phyloP scores from a whole-genome alignment of 2,113 vertebrate species.

The Entelurus aequoreus region DNA sequence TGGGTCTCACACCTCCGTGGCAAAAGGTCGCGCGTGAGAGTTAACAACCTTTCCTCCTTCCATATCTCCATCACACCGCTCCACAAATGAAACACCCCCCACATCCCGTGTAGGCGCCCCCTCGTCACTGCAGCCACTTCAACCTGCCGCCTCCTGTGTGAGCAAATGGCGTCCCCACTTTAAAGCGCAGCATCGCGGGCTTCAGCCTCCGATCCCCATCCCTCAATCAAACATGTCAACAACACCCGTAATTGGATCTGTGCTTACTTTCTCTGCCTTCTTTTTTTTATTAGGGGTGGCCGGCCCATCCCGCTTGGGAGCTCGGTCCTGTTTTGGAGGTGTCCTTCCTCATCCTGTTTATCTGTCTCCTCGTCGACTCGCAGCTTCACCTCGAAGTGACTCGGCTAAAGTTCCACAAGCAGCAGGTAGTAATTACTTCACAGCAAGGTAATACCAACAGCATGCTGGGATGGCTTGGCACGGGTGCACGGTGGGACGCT shows the following conservation, averaged over 20 bases:
- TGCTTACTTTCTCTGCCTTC: slow-evolving; percentile 53
- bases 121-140: slow-evolving; percentile 3
- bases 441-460: slow-evolving; percentile 75
- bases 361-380: slow-evolving; percentile 52
- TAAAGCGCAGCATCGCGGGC: slow-evolving; percentile 26
- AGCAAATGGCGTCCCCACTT: no score
- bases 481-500: slow-evolving; percentile 15
- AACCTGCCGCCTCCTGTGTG: slow-evolving; percentile 31
- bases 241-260: slow-evolving; percentile 40
- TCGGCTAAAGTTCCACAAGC: slow-evolving; percentile 54
- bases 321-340: slow-evolving; percentile 47
- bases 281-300: slow-evolving; percentile 23
- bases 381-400: slow-evolving; percentile 49
- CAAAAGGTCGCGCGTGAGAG: slow-evolving; percentile 66
- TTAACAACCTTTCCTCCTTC: slow-evolving; percentile 50
- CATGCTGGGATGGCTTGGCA: slow-evolving; percentile 31
- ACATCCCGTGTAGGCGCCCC: slow-evolving; percentile 1
- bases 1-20: slow-evolving; percentile 58
- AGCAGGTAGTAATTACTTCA: slow-evolving; percentile 79
- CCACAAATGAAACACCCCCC: slow-evolving; percentile 58
- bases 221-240: slow-evolving; percentile 28
- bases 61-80: slow-evolving; percentile 36
- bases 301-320: slow-evolving; percentile 38
- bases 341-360: slow-evolving; percentile 55
- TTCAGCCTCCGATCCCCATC: slow-evolving; percentile 37